phyloP scores from a whole-genome alignment of 1,140 invertebrate species.

The Charaxes varanes region DNA sequence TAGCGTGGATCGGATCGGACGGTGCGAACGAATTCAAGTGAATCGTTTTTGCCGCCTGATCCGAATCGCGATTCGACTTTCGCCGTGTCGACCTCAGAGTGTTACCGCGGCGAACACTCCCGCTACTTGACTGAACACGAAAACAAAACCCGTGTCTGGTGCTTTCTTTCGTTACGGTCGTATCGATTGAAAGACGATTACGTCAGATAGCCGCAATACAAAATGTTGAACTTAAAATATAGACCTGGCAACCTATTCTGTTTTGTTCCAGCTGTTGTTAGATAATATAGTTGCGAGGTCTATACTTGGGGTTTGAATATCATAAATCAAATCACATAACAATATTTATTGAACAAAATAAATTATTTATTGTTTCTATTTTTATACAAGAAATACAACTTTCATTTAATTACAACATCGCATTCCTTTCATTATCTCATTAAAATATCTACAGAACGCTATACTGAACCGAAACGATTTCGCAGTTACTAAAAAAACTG shows the following conservation, averaged over 20 bases:
- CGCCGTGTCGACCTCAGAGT: constrained; percentile 10
- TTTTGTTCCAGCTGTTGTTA: too few relatives aligned
- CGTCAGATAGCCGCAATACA: constrained; percentile 8
- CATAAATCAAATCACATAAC: too few relatives aligned
- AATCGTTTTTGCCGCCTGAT: background rate
- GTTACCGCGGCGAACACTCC: constrained; percentile 26
- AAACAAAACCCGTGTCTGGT: constrained; percentile 13
- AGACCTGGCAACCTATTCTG: too few relatives aligned
- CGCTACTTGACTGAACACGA: constrained; percentile 37
- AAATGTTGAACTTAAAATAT: too few relatives aligned
- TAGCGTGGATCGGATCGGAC: constrained; percentile 14
- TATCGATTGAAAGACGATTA: constrained; percentile 16
- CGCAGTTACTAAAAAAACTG: background rate
- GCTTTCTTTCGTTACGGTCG: constrained; percentile 11
- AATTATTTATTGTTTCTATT: constrained; percentile 1
- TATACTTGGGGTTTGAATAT: too few relatives aligned
- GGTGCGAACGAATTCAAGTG: background rate
- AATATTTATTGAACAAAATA: background rate
- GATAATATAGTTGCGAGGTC: background rate
- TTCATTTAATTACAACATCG: too few relatives aligned
- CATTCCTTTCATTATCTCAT: too few relatives aligned
- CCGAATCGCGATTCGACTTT: constrained; percentile 11
- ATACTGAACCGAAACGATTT: too few relatives aligned
- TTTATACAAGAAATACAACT: too few relatives aligned
- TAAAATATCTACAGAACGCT: too few relatives aligned